Conservation (phyloP, 2,888 invertebrate species). For the Subacronicta megacephala region DNA sequence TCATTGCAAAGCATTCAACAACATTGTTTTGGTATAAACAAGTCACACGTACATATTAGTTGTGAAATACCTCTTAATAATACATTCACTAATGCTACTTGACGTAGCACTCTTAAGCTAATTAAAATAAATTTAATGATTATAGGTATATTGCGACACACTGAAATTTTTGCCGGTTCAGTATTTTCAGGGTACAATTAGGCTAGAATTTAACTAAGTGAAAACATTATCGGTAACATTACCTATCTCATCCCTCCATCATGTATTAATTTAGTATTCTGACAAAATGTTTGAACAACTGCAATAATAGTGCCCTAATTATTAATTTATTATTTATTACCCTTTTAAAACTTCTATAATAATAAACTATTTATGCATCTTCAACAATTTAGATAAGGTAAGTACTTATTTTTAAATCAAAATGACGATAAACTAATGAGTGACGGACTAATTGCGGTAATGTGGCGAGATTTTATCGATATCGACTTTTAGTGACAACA, state of each 20-base stretch:
- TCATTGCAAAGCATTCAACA: conserved; percentile 60
- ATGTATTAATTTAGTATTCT: not conserved
- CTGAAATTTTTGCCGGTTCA: conserved; percentile 4
- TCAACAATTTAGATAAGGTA: conserved; percentile 40
- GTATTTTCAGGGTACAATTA: conserved; percentile 7
- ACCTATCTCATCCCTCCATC: not conserved
- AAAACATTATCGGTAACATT: no score
- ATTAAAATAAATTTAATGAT: conserved; percentile 2
- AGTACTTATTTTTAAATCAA: conserved; percentile 43
- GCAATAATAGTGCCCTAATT: conserved; percentile 2
- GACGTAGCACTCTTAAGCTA: conserved; percentile 10
- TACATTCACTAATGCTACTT: conserved; percentile 20
- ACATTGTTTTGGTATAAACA: conserved; percentile 65
- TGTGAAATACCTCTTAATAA: conserved; percentile 47
- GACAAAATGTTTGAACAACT: not conserved
- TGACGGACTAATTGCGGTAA: conserved; percentile 25
- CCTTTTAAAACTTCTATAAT: not conserved
- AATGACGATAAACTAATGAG: conserved; percentile 38
- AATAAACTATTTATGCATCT: conserved; percentile 22
- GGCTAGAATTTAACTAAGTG: not conserved
- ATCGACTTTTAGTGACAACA: conserved; percentile 36
- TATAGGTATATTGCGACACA: conserved; percentile 7
- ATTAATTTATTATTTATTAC: not conserved
- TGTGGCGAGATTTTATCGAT: conserved; percentile 23
- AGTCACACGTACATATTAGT: conserved; percentile 51